Conservation (phyloP, 2,888 invertebrate genomes). For the Tiliacea citrago region DNA sequence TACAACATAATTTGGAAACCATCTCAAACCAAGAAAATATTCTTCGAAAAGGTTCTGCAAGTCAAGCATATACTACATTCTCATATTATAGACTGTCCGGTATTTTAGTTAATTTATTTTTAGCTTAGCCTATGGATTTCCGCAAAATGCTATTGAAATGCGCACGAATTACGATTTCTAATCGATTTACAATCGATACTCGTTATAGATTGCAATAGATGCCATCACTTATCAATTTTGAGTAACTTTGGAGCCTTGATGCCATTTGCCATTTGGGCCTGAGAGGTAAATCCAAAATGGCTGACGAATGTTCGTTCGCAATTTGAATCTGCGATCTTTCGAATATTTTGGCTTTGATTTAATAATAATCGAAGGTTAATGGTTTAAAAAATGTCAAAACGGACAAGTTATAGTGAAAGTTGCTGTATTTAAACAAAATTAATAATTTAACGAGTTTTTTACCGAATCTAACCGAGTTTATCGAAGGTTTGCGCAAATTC, state of each 20-base stretch:
- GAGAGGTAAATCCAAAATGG: constrained; percentile 49
- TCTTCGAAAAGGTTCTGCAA: constrained; percentile 53
- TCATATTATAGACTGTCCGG: constrained; percentile 77
- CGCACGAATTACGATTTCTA: constrained; percentile 71
- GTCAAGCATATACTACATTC: constrained; percentile 70
- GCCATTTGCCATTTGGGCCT: too few species aligned
- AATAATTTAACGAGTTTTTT: not conserved
- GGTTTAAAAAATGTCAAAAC: not conserved
- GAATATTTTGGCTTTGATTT: constrained; percentile 13
- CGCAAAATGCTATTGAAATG: constrained; percentile 76
- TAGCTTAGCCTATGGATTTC: constrained; percentile 77
- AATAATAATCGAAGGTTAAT: constrained; percentile 19
- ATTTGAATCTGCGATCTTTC: constrained; percentile 11
- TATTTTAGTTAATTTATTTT: constrained; percentile 84
- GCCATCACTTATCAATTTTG: constrained; percentile 10
- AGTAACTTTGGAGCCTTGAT: constrained; percentile 2
- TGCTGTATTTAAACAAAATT: not conserved
- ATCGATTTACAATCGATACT: constrained; percentile 50
- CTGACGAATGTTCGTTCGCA: constrained; percentile 8
- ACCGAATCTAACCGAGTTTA: not conserved
- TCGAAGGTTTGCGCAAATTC: not conserved
- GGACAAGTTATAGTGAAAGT: not conserved
- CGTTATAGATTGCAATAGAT: constrained; percentile 4
- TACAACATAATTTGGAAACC: not conserved
- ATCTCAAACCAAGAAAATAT: constrained; percentile 2